Percentiles rank a stretch among this genome's conserved stretches.
phyloP scores from a whole-genome alignment of 30 jellyfish, hydroid and myxozoan genomes.

The Aurelia sp. region DNA sequence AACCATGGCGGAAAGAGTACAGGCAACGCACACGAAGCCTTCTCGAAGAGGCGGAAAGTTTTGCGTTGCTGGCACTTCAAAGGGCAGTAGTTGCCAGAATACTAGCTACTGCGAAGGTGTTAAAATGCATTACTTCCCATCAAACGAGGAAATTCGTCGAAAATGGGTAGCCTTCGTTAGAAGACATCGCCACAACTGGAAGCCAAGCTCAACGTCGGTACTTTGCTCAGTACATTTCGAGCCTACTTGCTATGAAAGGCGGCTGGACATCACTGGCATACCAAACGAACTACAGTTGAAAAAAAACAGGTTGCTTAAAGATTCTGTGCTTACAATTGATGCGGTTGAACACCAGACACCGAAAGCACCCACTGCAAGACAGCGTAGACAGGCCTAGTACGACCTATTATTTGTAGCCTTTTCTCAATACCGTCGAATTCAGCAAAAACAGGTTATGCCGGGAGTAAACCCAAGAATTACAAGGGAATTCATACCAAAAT shows the following conservation, averaged over 20 bases:
- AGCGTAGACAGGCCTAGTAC: no score
- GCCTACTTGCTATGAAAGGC: not conserved
- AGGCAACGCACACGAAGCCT: no score
- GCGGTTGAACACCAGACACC: not conserved
- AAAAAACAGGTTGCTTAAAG: not conserved
- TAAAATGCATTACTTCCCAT: not conserved
- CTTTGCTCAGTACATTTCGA: conserved; percentile 1
- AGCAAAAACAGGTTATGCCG: no score
- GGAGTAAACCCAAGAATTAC: no score
- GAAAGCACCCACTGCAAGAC: no score
- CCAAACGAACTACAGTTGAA: not conserved
- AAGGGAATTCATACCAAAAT: no score
- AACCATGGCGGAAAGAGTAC: not conserved
- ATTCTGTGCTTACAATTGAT: not conserved
- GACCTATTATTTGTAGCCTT: no score
- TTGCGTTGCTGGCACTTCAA: conserved; percentile 10
- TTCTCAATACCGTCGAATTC: no score
- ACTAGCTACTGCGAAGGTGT: not conserved
- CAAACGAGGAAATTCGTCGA: conserved; percentile 9
- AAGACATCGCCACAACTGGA: conserved; percentile 1
- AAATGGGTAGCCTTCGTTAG: not conserved
- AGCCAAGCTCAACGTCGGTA: not conserved
- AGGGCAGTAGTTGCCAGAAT: no score
- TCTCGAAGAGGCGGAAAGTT: conserved; percentile 7
- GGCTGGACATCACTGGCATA: conserved; percentile 4